Percentiles rank a stretch among this genome's conserved stretches.
Conservation (phyloP, 2,113 vertebrate genomes). For the Noctilio leporinus region DNA sequence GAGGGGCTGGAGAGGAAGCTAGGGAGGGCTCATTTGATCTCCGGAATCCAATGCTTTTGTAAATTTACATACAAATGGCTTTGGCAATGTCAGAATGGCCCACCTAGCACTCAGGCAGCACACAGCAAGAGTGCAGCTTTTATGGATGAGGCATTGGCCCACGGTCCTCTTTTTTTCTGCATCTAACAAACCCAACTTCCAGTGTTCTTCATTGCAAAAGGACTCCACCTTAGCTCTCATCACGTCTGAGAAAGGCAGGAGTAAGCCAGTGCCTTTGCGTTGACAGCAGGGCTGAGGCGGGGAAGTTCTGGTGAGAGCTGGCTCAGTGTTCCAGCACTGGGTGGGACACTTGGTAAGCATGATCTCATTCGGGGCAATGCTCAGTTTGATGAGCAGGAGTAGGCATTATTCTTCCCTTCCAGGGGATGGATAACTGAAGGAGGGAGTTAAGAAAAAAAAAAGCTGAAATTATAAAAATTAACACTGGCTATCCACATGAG, state of each 20-base stretch:
- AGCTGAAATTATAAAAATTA: background rate
- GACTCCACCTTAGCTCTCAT: background rate
- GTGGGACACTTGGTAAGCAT: background rate
- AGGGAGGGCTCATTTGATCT: background rate
- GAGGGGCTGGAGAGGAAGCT: background rate
- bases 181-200: background rate
- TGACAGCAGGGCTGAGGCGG: background rate
- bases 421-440: background rate
- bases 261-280: background rate
- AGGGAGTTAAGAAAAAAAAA: background rate
- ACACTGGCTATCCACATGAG: background rate
- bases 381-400: background rate
- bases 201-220: background rate
- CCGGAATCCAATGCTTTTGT: background rate
- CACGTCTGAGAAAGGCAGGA: background rate
- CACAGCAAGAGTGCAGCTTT: background rate
- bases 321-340: background rate
- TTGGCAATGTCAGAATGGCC: background rate
- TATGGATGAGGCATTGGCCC: background rate
- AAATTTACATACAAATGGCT: background rate
- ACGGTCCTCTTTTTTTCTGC: background rate
- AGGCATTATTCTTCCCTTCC: background rate
- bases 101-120: background rate
- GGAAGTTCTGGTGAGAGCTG: background rate
- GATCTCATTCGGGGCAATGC: background rate